Conservation (phyloP, 2,797 vertebrate genomes). For the Scarus forsteni region DNA sequence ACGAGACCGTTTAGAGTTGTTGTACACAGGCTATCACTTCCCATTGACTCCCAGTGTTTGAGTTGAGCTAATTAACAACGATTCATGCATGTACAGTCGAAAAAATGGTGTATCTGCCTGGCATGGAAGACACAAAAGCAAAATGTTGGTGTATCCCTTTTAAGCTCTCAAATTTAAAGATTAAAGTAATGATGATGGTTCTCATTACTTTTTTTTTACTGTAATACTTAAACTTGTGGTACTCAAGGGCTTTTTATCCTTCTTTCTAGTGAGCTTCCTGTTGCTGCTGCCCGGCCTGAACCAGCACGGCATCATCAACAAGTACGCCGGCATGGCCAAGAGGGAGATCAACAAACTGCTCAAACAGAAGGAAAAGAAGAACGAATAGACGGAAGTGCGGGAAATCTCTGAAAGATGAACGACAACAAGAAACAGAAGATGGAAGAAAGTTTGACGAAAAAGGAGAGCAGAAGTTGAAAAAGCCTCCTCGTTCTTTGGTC, state of each 20-base stretch:
- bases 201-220: neutral
- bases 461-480: neutral
- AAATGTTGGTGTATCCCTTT: too few relatives aligned
- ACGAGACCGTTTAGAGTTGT: too few relatives aligned
- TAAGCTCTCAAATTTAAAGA: too few relatives aligned
- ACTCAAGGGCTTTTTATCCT: neutral
- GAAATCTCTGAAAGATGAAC: constrained; percentile 10
- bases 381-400: constrained; percentile 78
- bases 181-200: too few relatives aligned
- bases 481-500: constrained; percentile 27
- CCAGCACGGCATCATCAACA: constrained; percentile 94
- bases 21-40: too few relatives aligned
- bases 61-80: too few relatives aligned
- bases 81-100: too few relatives aligned
- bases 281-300: constrained; percentile 95
- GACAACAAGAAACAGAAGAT: neutral
- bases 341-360: constrained; percentile 97
- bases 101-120: too few relatives aligned
- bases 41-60: too few relatives aligned
- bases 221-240: neutral
- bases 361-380: constrained; percentile 99
- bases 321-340: constrained; percentile 95
- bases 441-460: constrained; percentile 38
- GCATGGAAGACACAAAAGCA: too few relatives aligned
- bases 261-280: constrained; percentile 89